Conservation (phyloP, 92 coral and sea anemone genomes). For the Palythoa grandiflora region DNA sequence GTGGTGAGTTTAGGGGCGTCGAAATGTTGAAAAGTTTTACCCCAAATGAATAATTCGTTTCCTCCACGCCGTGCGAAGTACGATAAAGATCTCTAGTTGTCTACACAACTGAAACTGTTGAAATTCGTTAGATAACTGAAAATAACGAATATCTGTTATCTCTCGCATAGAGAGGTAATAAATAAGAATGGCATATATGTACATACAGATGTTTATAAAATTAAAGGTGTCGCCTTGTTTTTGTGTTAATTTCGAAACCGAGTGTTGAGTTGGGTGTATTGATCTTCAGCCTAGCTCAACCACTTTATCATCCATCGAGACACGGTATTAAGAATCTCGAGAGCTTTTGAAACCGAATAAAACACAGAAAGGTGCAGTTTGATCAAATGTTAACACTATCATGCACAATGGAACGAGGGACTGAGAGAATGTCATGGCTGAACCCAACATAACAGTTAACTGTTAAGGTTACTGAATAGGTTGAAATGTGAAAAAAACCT, state of each 20-base stretch:
- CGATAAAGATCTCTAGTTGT: slow-evolving; percentile 42
- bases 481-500: too few relatives aligned
- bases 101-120: slow-evolving; percentile 21
- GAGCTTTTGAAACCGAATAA: too few relatives aligned
- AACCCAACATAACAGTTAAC: too few relatives aligned
- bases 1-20: neutral
- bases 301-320: too few relatives aligned
- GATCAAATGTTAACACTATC: too few relatives aligned
- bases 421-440: too few relatives aligned
- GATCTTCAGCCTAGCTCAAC: neutral
- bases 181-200: neutral
- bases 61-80: neutral
- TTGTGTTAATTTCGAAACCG: neutral
- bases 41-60: neutral
- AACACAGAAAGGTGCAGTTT: too few relatives aligned
- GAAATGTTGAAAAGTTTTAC: neutral
- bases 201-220: neutral
- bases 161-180: neutral
- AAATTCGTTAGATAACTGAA: slow-evolving; percentile 23
- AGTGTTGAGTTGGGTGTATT: neutral
- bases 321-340: too few relatives aligned
- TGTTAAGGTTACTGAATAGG: too few relatives aligned
- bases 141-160: slow-evolving; percentile 22
- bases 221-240: neutral
- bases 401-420: too few relatives aligned